Evolutionary conservation across 2,888 invertebrate species (phyloP).

Genomic region (Perithous albicinctus): DNA sequence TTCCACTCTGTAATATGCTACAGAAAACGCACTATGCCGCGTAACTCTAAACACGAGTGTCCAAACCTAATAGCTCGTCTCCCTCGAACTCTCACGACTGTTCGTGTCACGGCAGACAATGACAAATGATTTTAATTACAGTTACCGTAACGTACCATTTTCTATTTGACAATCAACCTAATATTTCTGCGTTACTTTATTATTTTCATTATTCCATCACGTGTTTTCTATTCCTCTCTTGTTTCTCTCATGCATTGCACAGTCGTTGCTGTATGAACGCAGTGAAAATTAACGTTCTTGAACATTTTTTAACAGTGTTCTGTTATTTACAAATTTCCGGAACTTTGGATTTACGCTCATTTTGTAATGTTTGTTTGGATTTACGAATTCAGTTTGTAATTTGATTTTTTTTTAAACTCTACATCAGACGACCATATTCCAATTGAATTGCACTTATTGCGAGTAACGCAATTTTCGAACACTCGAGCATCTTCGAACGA

Average conservation of each 20-base stretch:
- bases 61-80: slow-evolving; percentile 58
- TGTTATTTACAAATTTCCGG: too few species aligned
- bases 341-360: too few species aligned
- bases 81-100: slow-evolving; percentile 60
- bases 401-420: too few species aligned
- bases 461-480: background rate
- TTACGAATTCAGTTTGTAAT: too few species aligned
- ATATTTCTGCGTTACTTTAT: background rate
- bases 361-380: too few species aligned
- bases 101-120: slow-evolving; percentile 65
- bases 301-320: too few species aligned
- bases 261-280: too few species aligned
- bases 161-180: slow-evolving; percentile 63
- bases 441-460: background rate
- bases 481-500: slow-evolving; percentile 8
- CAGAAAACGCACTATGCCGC: slow-evolving; percentile 31
- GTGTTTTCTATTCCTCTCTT: slow-evolving; percentile 3
- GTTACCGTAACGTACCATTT: slow-evolving; percentile 61
- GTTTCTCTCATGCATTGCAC: too few species aligned
- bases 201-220: slow-evolving; percentile 7
- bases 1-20: slow-evolving; percentile 1
- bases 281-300: too few species aligned
- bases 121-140: slow-evolving; percentile 68
- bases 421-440: background rate
- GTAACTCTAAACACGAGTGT: slow-evolving; percentile 16